A percentile compares a stretch with the other conserved stretches of the same genome.
Evolutionary conservation across 2,888 invertebrate species (phyloP).

Genomic region (Aphidius colemani): DNA sequence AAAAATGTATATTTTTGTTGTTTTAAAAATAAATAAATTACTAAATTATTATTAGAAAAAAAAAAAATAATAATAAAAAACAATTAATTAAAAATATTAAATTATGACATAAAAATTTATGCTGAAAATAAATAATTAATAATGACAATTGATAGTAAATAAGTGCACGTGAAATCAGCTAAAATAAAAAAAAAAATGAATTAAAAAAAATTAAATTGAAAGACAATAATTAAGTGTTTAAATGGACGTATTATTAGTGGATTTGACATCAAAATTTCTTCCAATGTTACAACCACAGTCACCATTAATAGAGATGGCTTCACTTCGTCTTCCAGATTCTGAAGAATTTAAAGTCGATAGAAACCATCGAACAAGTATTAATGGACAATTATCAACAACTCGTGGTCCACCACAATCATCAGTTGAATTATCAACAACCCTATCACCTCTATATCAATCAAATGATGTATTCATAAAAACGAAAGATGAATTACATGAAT

Average conservation of each 20-base stretch:
- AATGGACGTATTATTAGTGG: constrained; percentile 43
- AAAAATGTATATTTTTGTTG: neutral
- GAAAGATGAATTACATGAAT: constrained; percentile 46
- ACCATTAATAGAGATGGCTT: constrained; percentile 59
- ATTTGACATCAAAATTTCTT: constrained; percentile 45
- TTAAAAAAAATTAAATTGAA: neutral
- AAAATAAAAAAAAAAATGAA: neutral
- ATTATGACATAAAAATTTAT: neutral
- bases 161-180: neutral
- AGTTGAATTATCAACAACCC: neutral
- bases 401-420: constrained; percentile 24
- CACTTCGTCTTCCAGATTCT: constrained; percentile 60
- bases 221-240: constrained; percentile 4
- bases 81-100: neutral
- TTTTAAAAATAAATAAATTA: no score
- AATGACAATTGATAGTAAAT: constrained; percentile 1
- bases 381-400: constrained; percentile 34
- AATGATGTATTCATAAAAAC: constrained; percentile 38
- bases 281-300: constrained; percentile 57
- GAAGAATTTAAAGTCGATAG: constrained; percentile 60
- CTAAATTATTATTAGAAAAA: no score
- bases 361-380: constrained; percentile 47
- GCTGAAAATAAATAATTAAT: constrained; percentile 22
- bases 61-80: neutral
- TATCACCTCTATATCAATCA: constrained; percentile 9